Conservation (phyloP, 1,140 invertebrate genomes). For the Drosophila nigromelanica region DNA sequence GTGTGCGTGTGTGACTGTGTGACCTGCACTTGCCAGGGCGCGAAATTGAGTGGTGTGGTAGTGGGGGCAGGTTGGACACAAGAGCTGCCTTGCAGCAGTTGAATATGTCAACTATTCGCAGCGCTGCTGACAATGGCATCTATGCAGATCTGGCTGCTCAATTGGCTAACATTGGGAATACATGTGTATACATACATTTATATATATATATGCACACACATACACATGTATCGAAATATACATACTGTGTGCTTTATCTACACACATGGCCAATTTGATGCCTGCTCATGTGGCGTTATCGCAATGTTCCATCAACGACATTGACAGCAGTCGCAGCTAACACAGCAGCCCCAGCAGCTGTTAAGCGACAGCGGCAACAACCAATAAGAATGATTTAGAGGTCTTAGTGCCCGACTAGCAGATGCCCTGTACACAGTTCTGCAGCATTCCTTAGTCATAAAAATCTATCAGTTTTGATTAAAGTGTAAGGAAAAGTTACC, state of each 20-base stretch:
- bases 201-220: not conserved
- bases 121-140: slow-evolving; percentile 33
- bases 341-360: slow-evolving; percentile 28
- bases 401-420: no score
- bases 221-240: slow-evolving; percentile 1
- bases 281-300: slow-evolving; percentile 66
- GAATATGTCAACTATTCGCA: slow-evolving; percentile 15
- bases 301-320: slow-evolving; percentile 62
- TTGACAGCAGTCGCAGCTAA: slow-evolving; percentile 57
- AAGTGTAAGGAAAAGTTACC: no score
- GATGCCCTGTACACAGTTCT: no score
- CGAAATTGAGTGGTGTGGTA: slow-evolving; percentile 11
- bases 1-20: slow-evolving; percentile 25
- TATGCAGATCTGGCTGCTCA: slow-evolving; percentile 28
- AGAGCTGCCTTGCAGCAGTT: not conserved
- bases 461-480: no score
- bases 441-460: no score
- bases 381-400: slow-evolving; percentile 3
- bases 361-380: slow-evolving; percentile 43
- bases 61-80: not conserved
- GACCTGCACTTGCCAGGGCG: slow-evolving; percentile 32
- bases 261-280: slow-evolving; percentile 43
- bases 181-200: slow-evolving; percentile 3
- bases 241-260: slow-evolving; percentile 1
- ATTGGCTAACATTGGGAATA: slow-evolving; percentile 35